Evolutionary conservation across 35 echinoderm and acorn worm genomes (phyloP), one percentile per base, ranked within the genome.

Genomic region (Apostichopus japonicus): DNA sequence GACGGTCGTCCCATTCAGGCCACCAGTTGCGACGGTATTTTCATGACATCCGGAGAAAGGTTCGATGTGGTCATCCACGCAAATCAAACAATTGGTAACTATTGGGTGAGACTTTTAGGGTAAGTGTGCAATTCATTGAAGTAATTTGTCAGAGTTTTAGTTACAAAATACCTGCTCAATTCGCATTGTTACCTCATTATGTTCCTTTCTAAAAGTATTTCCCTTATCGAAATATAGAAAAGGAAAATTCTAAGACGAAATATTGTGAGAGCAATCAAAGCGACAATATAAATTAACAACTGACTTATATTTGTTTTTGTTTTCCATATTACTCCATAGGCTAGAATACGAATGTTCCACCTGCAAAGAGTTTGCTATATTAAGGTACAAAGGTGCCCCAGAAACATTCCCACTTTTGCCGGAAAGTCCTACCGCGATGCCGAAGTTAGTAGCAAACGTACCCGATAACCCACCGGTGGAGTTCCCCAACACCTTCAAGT

Each of bases 11-110:
- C 80, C 3, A 84, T 84, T 55, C 15, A 55, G 15, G 8, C 53
- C 5, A 16, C 17, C 5, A 7, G 6, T 17, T 55, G 11, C 17
- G 80, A 84, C 56, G 52, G 14, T 55, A 17, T 84, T 15, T 56
- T 84, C 52, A 84, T 51, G 6, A 84, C 8, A 56, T 51, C 80
- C 6, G 80, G 33, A 10, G 80, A 84, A 6, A 53, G 80, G 16
- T 56, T 84, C 5, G 80, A 84, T 84, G 55, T 84, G 6, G 22
- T 84, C 17, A 51, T 84, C 17, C 33, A 84, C 44, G 80, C 80
- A 53, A 84, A 84, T 53, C 80, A 55, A 84, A 14, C 25, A 10
- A 22, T 84, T 16, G 52, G 55, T 4, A 54, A 84, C 56, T 84
- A 84, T 53, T 54, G 25, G 25, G 14, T 84, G 14, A 55, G 52